phyloP scores from a whole-genome alignment of 2,888 invertebrate species.

The Drosophila kambysellisi region DNA sequence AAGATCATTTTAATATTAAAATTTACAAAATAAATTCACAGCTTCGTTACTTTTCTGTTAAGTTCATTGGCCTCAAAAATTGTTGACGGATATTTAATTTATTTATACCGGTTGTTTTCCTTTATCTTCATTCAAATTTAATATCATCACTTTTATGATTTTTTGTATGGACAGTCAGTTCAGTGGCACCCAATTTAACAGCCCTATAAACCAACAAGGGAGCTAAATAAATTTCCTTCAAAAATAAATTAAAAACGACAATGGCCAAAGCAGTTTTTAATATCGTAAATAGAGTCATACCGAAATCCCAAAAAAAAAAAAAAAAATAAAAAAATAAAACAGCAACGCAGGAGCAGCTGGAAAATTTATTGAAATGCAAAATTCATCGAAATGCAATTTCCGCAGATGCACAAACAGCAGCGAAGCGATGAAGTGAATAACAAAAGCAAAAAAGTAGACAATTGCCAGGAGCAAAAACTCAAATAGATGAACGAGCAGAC shows the following conservation, averaged over 20 bases:
- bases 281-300: conserved; percentile 59
- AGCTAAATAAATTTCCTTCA: conserved; percentile 53
- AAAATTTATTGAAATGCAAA: conserved; percentile 77
- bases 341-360: conserved; percentile 34
- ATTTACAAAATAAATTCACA: not conserved
- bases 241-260: conserved; percentile 28
- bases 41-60: not conserved
- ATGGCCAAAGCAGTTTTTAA: conserved; percentile 43
- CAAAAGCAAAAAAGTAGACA: conserved; percentile 52
- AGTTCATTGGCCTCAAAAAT: conserved; percentile 8
- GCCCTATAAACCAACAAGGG: conserved; percentile 49
- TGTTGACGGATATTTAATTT: conserved; percentile 39
- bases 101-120: conserved; percentile 11
- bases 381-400: conserved; percentile 80
- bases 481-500: conserved; percentile 40
- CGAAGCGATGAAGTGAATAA: conserved; percentile 45
- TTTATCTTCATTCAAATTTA: conserved; percentile 19
- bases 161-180: conserved; percentile 13
- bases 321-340: not conserved
- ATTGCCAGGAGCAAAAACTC: conserved; percentile 57
- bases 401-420: conserved; percentile 57
- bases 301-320: conserved; percentile 52
- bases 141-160: conserved; percentile 26
- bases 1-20: not conserved
- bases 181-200: conserved; percentile 47